Base-by-base conservation (phyloP, 2,888 invertebrate species). In the Epicampocera succincta region DNA sequence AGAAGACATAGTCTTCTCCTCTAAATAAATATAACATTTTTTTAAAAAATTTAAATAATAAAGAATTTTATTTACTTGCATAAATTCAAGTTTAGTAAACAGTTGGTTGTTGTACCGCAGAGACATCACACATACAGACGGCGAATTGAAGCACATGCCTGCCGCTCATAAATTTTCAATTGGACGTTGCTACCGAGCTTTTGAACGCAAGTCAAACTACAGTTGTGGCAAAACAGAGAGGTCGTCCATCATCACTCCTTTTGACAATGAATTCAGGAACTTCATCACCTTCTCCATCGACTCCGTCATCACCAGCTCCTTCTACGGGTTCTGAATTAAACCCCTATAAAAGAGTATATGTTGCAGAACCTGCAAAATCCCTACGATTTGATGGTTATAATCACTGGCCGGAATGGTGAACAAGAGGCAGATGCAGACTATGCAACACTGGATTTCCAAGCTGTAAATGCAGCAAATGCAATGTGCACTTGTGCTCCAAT, bases 21-120 rank as follows among this genome's bases (percentile, higher is more conserved):
- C n/a, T n/a, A n/a, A n/a, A n/a, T n/a, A n/a, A n/a, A n/a, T n/a
- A n/a, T n/a, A n/a, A n/a, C n/a, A n/a, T n/a, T n/a, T n/a, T n/a
- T n/a, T n/a, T n/a, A n/a, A n/a, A n/a, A n/a, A n/a, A n/a, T n/a
- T n/a, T n/a, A n/a, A n/a, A n/a, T n/a, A n/a, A n/a, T n/a, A n/a
- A n/a, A n/a, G n/a, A n/a, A n/a, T n/a, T n/a, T n/a, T n/a, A n/a
- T n/a, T n/a, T n/a, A n/a, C n/a, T n/a, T n/a, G n/a, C n/a, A n/a
- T 48, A 17, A 48, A 48, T 19, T 48, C 17, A 5, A 3, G 6
- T 2, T 13, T 29, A 29, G 52, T 52, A 25, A 52, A 79, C 19
- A 73, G 76, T 21, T 84, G 84, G 75, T 42, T 79, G 19, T 72
- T 83, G 77, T 78, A 83, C 46, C 72, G 78, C 33, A 83, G 83